Percentiles rank a stretch among this genome's conserved stretches.
These are phyloP conservation scores for Pipra filicauda DNA, from an alignment of 2,113 vertebrate genomes.

Conservation along the genomic window DNA sequence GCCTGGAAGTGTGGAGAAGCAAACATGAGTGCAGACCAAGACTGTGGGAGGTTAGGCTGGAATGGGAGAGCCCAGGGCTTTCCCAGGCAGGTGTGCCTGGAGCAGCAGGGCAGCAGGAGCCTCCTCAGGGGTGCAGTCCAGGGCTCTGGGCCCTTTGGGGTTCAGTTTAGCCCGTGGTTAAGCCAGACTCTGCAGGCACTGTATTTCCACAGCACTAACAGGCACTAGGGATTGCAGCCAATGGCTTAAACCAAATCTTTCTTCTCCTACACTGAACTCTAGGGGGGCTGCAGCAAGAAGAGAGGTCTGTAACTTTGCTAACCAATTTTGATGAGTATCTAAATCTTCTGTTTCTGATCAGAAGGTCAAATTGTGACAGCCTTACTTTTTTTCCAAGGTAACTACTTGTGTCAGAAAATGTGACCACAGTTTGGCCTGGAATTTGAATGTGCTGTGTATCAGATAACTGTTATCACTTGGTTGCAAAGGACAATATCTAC, in stretches of 20 bases:
- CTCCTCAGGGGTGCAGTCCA: background rate
- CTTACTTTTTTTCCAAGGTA: conserved; percentile 42
- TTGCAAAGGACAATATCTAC: conserved; percentile 67
- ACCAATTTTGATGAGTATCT: conserved; percentile 23
- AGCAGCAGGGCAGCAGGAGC: background rate
- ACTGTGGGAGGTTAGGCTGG: background rate
- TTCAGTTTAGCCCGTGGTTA: background rate
- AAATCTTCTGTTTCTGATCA: background rate
- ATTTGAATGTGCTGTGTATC: conserved; percentile 54
- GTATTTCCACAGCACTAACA: conserved; percentile 5
- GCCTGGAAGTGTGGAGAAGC: background rate
- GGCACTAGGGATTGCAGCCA: background rate
- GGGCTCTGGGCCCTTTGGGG: background rate
- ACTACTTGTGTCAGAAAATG: conserved; percentile 14
- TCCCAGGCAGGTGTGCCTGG: background rate
- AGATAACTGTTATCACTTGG: conserved; percentile 34
- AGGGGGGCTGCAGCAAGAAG: conserved; percentile 5
- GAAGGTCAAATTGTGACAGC: conserved; percentile 49
- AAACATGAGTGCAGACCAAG: background rate
- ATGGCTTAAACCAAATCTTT: conserved; percentile 37
- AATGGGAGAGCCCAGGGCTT: background rate
- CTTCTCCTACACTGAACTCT: background rate
- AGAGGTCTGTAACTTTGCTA: conserved; percentile 34
- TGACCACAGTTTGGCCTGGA: conserved; percentile 44
- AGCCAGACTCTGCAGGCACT: background rate